Conservation (phyloP, 2,888 invertebrate species). For the Entomobrya multifasciata region DNA sequence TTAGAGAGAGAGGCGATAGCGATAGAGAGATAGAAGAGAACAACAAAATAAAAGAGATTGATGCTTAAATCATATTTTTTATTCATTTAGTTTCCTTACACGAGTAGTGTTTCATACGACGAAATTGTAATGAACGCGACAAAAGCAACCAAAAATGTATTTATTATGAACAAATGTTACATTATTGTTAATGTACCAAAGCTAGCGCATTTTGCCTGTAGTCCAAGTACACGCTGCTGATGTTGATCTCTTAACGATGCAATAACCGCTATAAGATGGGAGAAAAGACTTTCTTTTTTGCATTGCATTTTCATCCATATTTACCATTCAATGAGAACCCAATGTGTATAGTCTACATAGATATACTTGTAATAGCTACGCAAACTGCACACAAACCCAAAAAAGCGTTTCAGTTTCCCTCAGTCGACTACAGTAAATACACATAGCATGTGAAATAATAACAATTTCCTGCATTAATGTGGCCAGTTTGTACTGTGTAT, state of each 20-base stretch:
- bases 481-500: not conserved
- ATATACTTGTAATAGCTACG: not conserved
- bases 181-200: not conserved
- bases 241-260: conserved; percentile 10
- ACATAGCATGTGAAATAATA: conserved; percentile 12
- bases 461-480: not conserved
- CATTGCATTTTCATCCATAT: not conserved
- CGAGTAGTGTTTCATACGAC: not conserved
- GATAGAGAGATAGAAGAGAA: conserved; percentile 28
- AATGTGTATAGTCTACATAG: not conserved
- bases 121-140: conserved; percentile 30
- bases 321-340: no score
- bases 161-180: not conserved
- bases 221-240: not conserved
- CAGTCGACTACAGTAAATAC: not conserved
- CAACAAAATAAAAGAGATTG: conserved; percentile 33
- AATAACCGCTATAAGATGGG: not conserved
- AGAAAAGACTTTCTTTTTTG: not conserved
- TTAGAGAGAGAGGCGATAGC: conserved; percentile 43
- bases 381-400: not conserved
- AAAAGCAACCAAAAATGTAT: conserved; percentile 28
- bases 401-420: not conserved
- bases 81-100: not conserved
- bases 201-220: not conserved
- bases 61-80: not conserved